Percentiles rank a stretch among this genome's conserved stretches.
Conservation (phyloP, 2,113 vertebrate genomes). For the Zosterops japonicus region DNA sequence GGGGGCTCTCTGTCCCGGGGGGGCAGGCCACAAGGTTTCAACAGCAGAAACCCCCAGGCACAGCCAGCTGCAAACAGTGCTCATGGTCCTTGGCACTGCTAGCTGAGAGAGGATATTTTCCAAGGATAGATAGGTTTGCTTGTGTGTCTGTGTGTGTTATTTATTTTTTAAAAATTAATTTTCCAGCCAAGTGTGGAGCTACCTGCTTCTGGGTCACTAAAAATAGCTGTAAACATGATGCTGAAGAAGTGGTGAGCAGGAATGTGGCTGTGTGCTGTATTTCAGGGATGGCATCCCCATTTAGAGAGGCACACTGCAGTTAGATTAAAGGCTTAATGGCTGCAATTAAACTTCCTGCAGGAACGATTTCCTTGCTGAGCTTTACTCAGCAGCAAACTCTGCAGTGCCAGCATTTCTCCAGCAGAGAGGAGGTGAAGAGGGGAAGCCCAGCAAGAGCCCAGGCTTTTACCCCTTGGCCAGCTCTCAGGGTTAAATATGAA, state of each 20-base stretch:
- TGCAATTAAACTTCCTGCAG: constrained; percentile 8
- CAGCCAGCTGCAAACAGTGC: rapidly evolving
- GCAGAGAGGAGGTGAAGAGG: background rate
- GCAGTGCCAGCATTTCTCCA: background rate
- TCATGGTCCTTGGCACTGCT: rapidly evolving
- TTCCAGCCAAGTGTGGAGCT: background rate
- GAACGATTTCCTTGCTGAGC: background rate
- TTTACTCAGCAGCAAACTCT: background rate
- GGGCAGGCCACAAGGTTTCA: too few species aligned
- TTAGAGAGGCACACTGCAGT: background rate
- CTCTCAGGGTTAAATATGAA: background rate
- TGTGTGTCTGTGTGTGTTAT: background rate
- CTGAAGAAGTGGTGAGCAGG: background rate
- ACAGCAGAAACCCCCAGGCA: background rate
- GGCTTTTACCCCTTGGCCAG: background rate
- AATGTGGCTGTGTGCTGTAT: background rate
- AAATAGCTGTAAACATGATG: background rate
- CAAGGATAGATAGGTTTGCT: background rate
- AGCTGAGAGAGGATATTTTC: background rate
- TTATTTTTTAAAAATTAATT: background rate
- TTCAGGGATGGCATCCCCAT: background rate
- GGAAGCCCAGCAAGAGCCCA: background rate
- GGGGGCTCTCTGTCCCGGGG: rapidly evolving
- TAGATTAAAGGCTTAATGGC: background rate
- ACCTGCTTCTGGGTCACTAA: background rate